Evolutionary conservation across 2,797 vertebrate species (phyloP).

Genomic region (Otolemur crassicaudatus): DNA sequence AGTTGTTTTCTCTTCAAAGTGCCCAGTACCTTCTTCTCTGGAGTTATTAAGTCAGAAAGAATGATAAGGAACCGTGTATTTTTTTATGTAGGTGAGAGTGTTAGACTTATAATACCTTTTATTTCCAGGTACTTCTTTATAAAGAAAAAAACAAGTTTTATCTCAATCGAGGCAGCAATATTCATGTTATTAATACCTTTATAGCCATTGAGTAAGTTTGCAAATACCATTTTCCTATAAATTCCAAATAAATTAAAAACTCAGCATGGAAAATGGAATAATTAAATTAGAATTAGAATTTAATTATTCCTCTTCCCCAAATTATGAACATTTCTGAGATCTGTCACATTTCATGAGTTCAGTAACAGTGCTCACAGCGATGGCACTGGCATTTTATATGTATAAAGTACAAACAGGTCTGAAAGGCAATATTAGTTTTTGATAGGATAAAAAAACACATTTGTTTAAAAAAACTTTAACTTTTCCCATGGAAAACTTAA

Average conservation of each 20-base stretch:
- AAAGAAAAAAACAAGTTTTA: conserved; percentile 45
- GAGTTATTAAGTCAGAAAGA: conserved; percentile 28
- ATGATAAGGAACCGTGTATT: not conserved
- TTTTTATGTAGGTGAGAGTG: not conserved
- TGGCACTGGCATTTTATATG: not conserved
- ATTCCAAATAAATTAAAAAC: conserved; percentile 25
- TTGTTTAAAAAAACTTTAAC: not conserved
- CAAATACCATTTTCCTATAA: not conserved
- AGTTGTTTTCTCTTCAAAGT: not conserved
- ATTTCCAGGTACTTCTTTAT: conserved; percentile 1
- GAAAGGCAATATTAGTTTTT: not conserved
- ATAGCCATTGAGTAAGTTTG: not conserved
- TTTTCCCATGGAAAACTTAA: not conserved
- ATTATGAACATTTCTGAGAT: not conserved
- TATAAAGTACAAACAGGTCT: not conserved
- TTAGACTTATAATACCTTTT: conserved; percentile 44
- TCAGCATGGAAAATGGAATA: not conserved
- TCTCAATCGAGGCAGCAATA: not conserved
- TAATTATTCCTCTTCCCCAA: not conserved
- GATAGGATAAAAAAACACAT: not conserved
- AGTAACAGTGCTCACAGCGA: not conserved
- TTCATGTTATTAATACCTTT: not conserved
- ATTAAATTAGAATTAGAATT: conserved; percentile 22
- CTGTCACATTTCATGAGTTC: conserved; percentile 23
- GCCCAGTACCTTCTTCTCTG: not conserved